Evolutionary conservation across 2,113 vertebrate species (phyloP), one percentile per base, ranked within the genome.

Genomic region (Atrichornis clamosus): DNA sequence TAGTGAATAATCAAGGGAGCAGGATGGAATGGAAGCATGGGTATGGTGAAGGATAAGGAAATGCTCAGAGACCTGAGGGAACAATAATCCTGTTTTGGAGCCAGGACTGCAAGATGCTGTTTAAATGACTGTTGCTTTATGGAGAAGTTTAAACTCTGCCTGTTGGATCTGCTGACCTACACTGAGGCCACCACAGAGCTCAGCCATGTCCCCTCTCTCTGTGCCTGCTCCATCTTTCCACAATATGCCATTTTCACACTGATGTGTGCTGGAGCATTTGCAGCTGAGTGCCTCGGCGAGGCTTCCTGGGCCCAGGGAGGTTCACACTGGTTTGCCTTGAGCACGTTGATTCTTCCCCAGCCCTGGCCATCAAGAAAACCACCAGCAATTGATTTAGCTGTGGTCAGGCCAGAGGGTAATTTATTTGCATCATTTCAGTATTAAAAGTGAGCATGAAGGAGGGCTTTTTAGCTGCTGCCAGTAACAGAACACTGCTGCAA

Each of bases 1-100:
- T 68, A 78, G 81, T 20, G 64, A 89, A 68, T 47, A 46, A 75
- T 59, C 77, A 81, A 74, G 60, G 90, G 90, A 91, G 44, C 27
- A 23, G 81, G 74, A 73, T 44, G 28, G 78, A 46, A 50, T 4
- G 47, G 77, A 82, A 65, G 53, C 49, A 68, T 2, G 0, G 64
- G 49, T n/a, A 76, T 32, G 28, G 53, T 60, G 63, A 82, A 79
- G 58, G 82, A 68, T 55, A 82, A 0, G 1, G 63, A 70, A 92
- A 87, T 0, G 12, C 70, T 90, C 59, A 35, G 41, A 86, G 63
- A 62, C 72, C 83, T 73, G 55, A 15, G 83, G 93, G 68, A 92
- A 58, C 72, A 80, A 18, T 81, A 68, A 89, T 73, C n/a, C 56
- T 62, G 39, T 30, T 78, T 67, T 3, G 6, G 33, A 91, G 44